Percentiles rank a stretch among this genome's conserved stretches.
Evolutionary conservation across 2,797 vertebrate species (phyloP).

Genomic region (Lepus oiostolus): DNA sequence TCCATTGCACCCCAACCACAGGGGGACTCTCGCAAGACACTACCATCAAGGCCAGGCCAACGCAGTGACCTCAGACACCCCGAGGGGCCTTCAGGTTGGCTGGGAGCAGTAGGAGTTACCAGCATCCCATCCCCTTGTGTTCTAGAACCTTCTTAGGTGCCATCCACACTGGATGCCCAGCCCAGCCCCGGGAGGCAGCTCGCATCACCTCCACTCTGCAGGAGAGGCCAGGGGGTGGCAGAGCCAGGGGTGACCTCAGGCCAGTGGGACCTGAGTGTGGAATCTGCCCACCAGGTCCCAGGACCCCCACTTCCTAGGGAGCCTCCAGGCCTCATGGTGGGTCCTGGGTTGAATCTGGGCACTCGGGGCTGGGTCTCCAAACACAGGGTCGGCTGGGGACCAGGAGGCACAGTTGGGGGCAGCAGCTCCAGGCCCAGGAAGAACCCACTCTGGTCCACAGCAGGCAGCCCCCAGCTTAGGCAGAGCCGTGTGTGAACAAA

Average conservation of each 20-base stretch:
- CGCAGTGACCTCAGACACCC: neutral
- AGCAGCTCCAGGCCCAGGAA: neutral
- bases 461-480: too few species aligned
- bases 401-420: neutral
- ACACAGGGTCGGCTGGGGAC: too few species aligned
- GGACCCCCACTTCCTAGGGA: neutral
- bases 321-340: neutral
- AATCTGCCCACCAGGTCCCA: too few species aligned
- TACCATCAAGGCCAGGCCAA: neutral
- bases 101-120: neutral
- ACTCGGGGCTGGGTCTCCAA: too few species aligned
- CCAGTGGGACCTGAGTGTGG: neutral
- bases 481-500: neutral
- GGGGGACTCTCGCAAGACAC: neutral
- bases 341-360: neutral
- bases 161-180: neutral
- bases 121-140: rapidly evolving
- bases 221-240: neutral
- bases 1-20: neutral
- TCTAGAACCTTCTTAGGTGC: neutral
- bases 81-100: rapidly evolving
- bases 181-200: neutral
- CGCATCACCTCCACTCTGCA: rapidly evolving
- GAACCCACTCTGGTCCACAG: neutral
- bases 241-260: neutral